phyloP scores from a whole-genome alignment of 2,888 invertebrate species.

The Lycaena phlaeas region DNA sequence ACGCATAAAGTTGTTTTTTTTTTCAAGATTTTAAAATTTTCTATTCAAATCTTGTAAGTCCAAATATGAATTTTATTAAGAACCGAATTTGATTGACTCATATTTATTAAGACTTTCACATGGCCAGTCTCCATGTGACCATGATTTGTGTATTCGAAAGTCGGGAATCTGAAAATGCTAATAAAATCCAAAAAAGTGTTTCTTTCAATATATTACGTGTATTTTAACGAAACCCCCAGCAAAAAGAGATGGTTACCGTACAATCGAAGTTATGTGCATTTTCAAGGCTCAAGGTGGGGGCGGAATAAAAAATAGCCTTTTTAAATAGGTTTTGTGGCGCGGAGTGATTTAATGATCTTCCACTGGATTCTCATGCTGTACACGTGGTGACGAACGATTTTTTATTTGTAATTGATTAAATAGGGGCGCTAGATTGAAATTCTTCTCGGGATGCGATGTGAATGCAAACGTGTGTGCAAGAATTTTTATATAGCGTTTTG shows the following conservation, averaged over 20 bases:
- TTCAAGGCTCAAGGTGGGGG: constrained; percentile 29
- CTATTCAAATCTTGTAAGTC: no score
- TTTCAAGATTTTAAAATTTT: no score
- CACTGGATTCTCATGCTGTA: constrained; percentile 48
- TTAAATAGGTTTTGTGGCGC: constrained; percentile 61
- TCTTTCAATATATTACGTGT: no score
- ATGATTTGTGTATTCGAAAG: no score
- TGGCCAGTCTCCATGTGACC: no score
- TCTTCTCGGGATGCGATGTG: constrained; percentile 46
- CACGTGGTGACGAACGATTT: constrained; percentile 52
- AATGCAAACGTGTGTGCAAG: constrained; percentile 27
- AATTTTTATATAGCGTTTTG: constrained; percentile 4
- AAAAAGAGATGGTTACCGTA: constrained; percentile 21
- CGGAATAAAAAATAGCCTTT: constrained; percentile 62
- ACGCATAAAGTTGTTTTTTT: no score
- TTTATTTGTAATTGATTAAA: constrained; percentile 64
- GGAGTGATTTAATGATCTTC: constrained; percentile 65
- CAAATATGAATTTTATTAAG: no score
- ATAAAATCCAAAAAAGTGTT: no score
- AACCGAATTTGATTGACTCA: no score
- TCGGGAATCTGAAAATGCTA: no score
- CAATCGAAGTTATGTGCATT: constrained; percentile 30
- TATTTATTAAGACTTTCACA: no score
- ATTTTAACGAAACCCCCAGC: no score
- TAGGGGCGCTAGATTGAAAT: constrained; percentile 55